phyloP scores from a whole-genome alignment of 1,140 invertebrate genomes.

The Ephestia elutella region DNA sequence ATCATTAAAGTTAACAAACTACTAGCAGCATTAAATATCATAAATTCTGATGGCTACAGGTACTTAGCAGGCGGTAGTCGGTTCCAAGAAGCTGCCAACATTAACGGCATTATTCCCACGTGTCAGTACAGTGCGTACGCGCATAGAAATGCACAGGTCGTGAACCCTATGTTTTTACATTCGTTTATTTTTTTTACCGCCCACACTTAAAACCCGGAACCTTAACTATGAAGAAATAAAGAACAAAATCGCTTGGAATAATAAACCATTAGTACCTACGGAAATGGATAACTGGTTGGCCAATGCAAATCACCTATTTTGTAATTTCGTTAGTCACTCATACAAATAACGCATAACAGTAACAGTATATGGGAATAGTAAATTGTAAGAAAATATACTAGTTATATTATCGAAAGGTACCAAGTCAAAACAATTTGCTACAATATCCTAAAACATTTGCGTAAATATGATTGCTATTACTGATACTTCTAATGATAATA shows the following conservation, averaged over 20 bases:
- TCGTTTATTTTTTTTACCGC: constrained; percentile 5
- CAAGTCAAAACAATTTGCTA: no score
- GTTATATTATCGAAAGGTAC: no score
- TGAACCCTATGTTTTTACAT: constrained; percentile 19
- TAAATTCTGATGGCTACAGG: not conserved
- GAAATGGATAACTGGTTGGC: not conserved
- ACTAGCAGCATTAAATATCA: not conserved
- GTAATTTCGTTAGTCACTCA: not conserved
- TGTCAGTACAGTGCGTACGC: constrained; percentile 3
- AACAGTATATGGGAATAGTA: not conserved
- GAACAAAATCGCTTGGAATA: not conserved
- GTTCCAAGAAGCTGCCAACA: constrained; percentile 4
- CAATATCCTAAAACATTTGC: no score
- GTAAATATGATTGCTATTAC: no score
- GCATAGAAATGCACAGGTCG: constrained; percentile 19
- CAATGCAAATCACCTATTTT: constrained; percentile 11
- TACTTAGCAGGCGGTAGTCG: constrained; percentile 4
- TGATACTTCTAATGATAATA: no score
- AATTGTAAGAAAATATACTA: not conserved
- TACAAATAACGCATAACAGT: not conserved
- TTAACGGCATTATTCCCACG: constrained; percentile 7
- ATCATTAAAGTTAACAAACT: not conserved
- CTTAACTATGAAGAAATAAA: not conserved
- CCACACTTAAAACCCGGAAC: not conserved
- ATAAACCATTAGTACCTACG: not conserved